phyloP scores from a whole-genome alignment of 2,113 vertebrate species.

The Hydropotes inermis region DNA sequence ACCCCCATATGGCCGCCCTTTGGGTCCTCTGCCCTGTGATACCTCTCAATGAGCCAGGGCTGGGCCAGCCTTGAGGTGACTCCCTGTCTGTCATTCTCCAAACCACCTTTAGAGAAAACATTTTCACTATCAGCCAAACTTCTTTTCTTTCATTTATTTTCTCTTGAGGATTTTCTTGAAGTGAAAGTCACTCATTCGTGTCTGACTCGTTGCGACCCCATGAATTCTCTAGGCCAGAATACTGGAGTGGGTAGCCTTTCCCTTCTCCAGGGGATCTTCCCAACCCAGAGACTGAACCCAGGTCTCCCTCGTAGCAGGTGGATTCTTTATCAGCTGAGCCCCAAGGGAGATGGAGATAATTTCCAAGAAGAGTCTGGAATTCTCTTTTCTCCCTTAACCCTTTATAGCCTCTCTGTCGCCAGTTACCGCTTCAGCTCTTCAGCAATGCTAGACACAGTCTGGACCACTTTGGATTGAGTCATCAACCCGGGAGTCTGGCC shows the following conservation, averaged over 20 bases:
- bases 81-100: background rate
- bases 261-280: background rate
- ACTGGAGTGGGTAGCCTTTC: background rate
- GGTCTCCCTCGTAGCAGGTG: background rate
- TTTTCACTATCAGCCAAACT: background rate
- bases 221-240: background rate
- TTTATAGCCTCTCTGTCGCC: background rate
- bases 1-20: rapidly evolving
- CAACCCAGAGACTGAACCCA: background rate
- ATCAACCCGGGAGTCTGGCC: background rate
- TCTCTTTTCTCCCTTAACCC: background rate
- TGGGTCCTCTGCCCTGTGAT: rapidly evolving
- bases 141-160: background rate
- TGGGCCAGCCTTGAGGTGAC: background rate
- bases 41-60: background rate
- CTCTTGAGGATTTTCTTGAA: background rate
- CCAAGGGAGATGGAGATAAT: background rate
- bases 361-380: background rate
- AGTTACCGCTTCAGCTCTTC: background rate
- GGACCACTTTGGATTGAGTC: background rate
- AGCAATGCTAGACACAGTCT: background rate
- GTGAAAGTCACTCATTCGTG: background rate
- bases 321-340: background rate
- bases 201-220: background rate
- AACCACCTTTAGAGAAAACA: background rate